Conservation (phyloP, 2,888 invertebrate species). For the Lepidocyrtoides sp. region DNA sequence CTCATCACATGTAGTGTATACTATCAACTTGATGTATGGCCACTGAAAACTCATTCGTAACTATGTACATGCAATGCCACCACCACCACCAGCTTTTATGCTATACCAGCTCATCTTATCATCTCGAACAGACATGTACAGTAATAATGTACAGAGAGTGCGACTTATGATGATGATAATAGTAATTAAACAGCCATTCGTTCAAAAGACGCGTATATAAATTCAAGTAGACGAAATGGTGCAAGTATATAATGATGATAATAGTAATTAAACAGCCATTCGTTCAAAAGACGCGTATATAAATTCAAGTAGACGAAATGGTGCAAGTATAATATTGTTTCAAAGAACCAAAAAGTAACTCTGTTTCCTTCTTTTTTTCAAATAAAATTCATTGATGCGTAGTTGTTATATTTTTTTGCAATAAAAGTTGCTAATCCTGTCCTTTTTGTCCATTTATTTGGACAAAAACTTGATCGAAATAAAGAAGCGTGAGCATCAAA, state of each 20-base stretch:
- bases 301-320: not conserved
- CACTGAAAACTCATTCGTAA: slow-evolving; percentile 12
- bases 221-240: not conserved
- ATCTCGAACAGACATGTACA: not conserved
- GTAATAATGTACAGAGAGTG: not conserved
- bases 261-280: not conserved
- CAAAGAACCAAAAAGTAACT: too few relatives aligned
- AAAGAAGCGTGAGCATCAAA: too few relatives aligned
- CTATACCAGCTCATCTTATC: not conserved
- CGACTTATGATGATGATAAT: not conserved
- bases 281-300: not conserved
- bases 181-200: not conserved
- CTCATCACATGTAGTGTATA: slow-evolving; percentile 53
- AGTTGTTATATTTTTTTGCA: not conserved
- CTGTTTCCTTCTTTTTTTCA: too few relatives aligned
- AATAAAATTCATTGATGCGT: too few relatives aligned
- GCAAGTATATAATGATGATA: not conserved
- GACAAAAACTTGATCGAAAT: too few relatives aligned
- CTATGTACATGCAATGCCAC: not conserved
- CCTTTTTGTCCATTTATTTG: too few relatives aligned
- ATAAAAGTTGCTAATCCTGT: too few relatives aligned
- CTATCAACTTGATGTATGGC: slow-evolving; percentile 54
- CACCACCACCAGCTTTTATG: not conserved
- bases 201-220: not conserved
- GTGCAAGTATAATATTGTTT: not conserved